These are phyloP conservation scores for Intellagama lesueurii DNA, from an alignment of 2,797 vertebrate genomes.

Conservation along the genomic window DNA sequence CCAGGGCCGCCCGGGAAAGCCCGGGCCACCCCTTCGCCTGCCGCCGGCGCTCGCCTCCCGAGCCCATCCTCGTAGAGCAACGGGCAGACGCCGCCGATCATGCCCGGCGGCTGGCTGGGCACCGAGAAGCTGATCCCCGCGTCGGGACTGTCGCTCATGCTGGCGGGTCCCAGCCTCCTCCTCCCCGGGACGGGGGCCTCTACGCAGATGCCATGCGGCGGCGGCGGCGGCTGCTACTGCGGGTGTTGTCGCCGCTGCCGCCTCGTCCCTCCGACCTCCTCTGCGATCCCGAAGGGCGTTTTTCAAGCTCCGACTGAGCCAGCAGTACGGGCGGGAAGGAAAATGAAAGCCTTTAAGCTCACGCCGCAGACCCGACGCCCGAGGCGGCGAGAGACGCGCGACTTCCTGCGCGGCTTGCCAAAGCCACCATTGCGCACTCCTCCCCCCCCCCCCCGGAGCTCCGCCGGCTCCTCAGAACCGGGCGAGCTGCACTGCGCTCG, in stretches of 20 bases:
- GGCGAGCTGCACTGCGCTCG: too few species aligned
- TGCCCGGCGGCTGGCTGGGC: constrained; percentile 64
- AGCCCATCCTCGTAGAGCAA: constrained; percentile 48
- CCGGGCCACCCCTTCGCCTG: constrained; percentile 37
- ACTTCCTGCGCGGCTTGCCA: constrained; percentile 30
- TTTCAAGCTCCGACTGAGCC: not conserved
- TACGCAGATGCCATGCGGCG: constrained; percentile 55
- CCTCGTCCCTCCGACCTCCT: not conserved
- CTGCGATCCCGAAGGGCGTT: constrained; percentile 1
- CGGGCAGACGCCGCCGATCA: not conserved
- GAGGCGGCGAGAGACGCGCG: constrained; percentile 5
- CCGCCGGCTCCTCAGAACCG: constrained; percentile 24
- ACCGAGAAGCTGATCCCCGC: constrained; percentile 60
- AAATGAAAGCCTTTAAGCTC: not conserved
- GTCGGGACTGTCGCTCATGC: not conserved
- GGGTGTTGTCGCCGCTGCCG: not conserved
- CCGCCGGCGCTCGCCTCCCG: constrained; percentile 54
- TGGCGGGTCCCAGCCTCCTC: not conserved
- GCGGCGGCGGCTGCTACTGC: not conserved
- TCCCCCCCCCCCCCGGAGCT: not conserved
- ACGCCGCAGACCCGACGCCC: not conserved
- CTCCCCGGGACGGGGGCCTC: not conserved
- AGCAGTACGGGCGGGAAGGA: not conserved
- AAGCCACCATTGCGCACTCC: constrained; percentile 56
- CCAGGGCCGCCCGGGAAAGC: constrained; percentile 16